Evolutionary conservation across 1,140 invertebrate genomes (phyloP), one percentile per base, ranked within the genome.

Genomic region (Rhyacophila brunnea): DNA sequence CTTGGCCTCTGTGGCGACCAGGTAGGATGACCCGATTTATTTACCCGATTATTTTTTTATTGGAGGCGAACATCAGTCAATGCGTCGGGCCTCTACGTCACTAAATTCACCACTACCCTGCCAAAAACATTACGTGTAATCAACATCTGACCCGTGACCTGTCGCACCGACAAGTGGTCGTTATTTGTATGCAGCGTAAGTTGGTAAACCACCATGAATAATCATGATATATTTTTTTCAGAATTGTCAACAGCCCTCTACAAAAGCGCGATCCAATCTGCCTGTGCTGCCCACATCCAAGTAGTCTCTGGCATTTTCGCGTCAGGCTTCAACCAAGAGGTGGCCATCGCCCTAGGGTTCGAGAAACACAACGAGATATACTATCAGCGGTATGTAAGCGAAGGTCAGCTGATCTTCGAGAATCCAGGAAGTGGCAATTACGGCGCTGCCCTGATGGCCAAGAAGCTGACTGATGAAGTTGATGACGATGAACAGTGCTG

Each of bases 361-460:
- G 28, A 70, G 45, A 74, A 77, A 14, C 62, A 73, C 6, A 74
- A 77, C 14, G 81, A 85, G 60, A 77, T 85, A 10, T 75, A 73
- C 14, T 86, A 85, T 58, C 69, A 74, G 1, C 72, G 75, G 43
- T 87, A 84, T 73, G 55, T 80, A 6, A 58, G 79, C 7, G 64
- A 82, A 58, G 74, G 80, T 2, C 59, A 77, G 58, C 68, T 79
- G 64, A 69, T 84, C 1, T 85, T 85, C 63, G 74, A 72, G 52
- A 77, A 83, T 63, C 78, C 81, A 0, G 84, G 83, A 1, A 67
- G 74, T 1, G 82, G 81, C 2, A 85, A 85, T 69, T 82, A 82
- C 51, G 80, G 82, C 1, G 82, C 78, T 14, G 80, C 82, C 5
- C 68, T 85, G n/a, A 85, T 86, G 83, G 80, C 69, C 0, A 66